Base-by-base conservation (phyloP, 1,140 invertebrate species). In the Stegodyphus mimosarum region DNA sequence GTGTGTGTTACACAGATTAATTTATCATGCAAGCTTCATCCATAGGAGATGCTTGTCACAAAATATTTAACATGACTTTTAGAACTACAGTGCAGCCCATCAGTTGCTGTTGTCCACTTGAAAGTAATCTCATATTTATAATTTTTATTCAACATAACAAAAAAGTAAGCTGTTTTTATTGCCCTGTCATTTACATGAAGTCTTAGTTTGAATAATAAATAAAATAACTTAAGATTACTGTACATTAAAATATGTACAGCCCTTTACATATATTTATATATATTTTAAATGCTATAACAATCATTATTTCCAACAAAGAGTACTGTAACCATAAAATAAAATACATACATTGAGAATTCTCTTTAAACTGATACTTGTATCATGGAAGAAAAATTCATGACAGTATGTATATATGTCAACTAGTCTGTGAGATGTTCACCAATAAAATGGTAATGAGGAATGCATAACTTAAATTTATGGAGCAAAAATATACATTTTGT, bases 401-500 rank as follows among this genome's bases (percentile, higher is more conserved):
- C 3, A 33, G 33, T 33, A 33, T 33, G 33, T 33, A 33, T 33
- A 33, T 33, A 33, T 33, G 18, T 7, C 49, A 72, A 72, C 70
- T 63, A 75, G 15, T 49, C 7, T 49, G 73, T 75, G 73, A 60
- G 63, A 33, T 33, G 33, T 33, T 33, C 33, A 33, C 33, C 33
- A 33, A 63, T 60, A 63, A 69, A 67, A 79, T 72, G 64, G 18
- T 70, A 50, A 80, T 81, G 69, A 71, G 78, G 78, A 81, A 81
- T 81, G 78, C 70, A 67, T 77, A 79, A 79, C 67, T 71, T 33
- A 81, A 63, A 72, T 72, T 81, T 72, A 64, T 81, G 70, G 52
- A 81, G n/a, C 67, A 81, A 81, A 81, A 81, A 81, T 81, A 81
- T 81, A 81, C 78, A 81, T 9, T 72, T 48, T 52, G 17, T 78